Base-by-base conservation (phyloP, 2,888 invertebrate genomes). In the Dasypogon diadema region DNA sequence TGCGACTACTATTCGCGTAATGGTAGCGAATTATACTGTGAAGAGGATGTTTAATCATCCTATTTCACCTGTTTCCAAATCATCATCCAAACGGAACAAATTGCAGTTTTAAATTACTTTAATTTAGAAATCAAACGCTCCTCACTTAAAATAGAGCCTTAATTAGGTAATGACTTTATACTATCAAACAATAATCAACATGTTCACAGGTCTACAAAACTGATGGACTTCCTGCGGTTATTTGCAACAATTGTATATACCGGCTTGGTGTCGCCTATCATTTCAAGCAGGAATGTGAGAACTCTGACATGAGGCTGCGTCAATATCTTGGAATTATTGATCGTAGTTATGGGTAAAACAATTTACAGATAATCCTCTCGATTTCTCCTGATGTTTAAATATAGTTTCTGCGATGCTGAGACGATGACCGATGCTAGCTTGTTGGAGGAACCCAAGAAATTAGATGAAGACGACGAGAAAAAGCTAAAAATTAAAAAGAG, bases 171-270 rank as follows among this genome's bases (percentile, higher is more conserved):
- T n/a, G n/a, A n/a, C n/a, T n/a, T n/a, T n/a, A n/a, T n/a, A n/a
- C n/a, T 30, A 30, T 30, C 30, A 65, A 42, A 46, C 55, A 30
- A 55, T 22, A 12, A 21, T 37, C 1, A 21, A 8, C 16, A 21
- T 14, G 21, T 70, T 51, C 34, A 21, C 75, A 82, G 83, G 87
- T 88, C 2, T 84, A 89, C 85, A 88, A 87, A 84, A 87, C 87
- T 77, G 90, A 90, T 84, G 90, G 90, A 2, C 80, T 90, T 42
- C 90, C 90, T 0, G 87, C 89, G 30, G 89, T 89, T 75, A 88
- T 90, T 80, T 90, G 90, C 79, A 89, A 90, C 78, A 90, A 90
- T 79, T 90, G 90, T 80, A 87, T 90, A 5, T 90, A 90, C 78
- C 88, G 90, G 70, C 80, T 90, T 22, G 90, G 90, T 3, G 88